Conservation (phyloP, 2,113 vertebrate genomes). For the Myocastor coypus region DNA sequence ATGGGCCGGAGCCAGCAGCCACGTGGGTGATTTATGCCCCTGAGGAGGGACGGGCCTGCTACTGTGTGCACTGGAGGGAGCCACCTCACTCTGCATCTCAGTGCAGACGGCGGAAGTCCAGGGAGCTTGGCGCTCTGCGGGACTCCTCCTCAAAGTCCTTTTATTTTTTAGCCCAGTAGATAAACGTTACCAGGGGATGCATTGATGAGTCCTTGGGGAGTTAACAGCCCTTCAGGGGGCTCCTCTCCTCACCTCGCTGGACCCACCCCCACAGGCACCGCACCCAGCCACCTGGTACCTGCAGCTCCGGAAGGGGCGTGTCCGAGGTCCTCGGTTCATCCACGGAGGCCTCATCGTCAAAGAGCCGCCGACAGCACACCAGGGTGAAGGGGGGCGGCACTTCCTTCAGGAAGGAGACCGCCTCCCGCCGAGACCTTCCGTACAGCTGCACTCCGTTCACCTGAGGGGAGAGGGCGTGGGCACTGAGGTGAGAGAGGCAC, state of each 20-base stretch:
- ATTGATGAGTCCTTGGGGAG: background rate
- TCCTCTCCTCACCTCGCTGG: background rate
- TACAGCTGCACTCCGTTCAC: constrained; percentile 94
- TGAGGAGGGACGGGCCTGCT: constrained; percentile 59
- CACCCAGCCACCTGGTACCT: constrained; percentile 72
- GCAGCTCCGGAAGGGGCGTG: background rate
- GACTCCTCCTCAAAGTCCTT: background rate
- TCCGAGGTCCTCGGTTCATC: constrained; percentile 73
- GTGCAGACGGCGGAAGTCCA: constrained; percentile 45
- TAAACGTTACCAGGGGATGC: background rate
- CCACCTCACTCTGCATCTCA: constrained; percentile 63
- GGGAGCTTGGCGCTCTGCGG: background rate
- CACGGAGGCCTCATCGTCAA: constrained; percentile 89
- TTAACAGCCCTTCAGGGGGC: no score
- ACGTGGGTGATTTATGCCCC: constrained; percentile 80
- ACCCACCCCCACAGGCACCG: rapidly evolving
- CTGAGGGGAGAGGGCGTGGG: constrained; percentile 79
- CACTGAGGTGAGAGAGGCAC: background rate
- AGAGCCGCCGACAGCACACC: constrained; percentile 94
- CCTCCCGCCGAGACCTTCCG: constrained; percentile 94
- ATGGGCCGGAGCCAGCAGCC: constrained; percentile 79
- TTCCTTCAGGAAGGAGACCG: constrained; percentile 94
- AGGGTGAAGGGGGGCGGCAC: constrained; percentile 95
- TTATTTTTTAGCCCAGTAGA: constrained; percentile 14
- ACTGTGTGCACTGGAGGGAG: constrained; percentile 56